Base-by-base conservation (phyloP, 2,113 vertebrate species). In the Lophura nycthemera region DNA sequence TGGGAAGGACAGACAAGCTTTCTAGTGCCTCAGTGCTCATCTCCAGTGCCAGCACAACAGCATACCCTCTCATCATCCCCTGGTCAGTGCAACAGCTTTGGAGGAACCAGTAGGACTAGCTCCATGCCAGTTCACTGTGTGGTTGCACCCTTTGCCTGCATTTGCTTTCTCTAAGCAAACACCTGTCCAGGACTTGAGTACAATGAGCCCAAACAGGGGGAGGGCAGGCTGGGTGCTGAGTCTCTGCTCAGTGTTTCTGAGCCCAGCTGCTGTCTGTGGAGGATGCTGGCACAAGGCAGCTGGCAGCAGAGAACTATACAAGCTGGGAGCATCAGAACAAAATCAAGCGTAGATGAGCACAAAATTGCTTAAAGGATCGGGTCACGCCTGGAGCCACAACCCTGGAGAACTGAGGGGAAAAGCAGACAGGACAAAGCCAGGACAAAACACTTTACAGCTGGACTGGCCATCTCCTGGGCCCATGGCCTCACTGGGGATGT, bases 401-500 rank as follows among this genome's bases (percentile, higher is more conserved):
- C 42, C 34, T n/a, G 25, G 38, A 60, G 70, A 84, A 52, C 32
- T 61, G 63, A 32, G 64, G 77, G 19, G 36, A 22, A 88, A 63
- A 63, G 40, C 36, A 66, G 47, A 18, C 61, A 40, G 38, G 25
- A 38, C 36, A 40, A 12, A 63, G 61, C 22, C 65, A 11, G 61
- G 72, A 86, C 79, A 71, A 78, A 78, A 56, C 0, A 3, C 86
- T 86, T 76, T 22, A 24, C 73, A 45, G 20, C 22, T 10, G 32
- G 34, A 42, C 63, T 32, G 42, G 22, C 43, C 47, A 70, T 60
- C 54, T 77, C 71, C n/a, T 0, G 2, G 14, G 8, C 0, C 0
- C 29, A 15, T 0, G 13, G 54, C 24, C 56, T 59, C 0, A 0
- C 16, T 50, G 91, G 64, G 52, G 52, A 34, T 72, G 38, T 48